These are phyloP conservation scores for Dexiosoma caninum DNA, from an alignment of 2,888 invertebrate genomes.

Conservation along the genomic window DNA sequence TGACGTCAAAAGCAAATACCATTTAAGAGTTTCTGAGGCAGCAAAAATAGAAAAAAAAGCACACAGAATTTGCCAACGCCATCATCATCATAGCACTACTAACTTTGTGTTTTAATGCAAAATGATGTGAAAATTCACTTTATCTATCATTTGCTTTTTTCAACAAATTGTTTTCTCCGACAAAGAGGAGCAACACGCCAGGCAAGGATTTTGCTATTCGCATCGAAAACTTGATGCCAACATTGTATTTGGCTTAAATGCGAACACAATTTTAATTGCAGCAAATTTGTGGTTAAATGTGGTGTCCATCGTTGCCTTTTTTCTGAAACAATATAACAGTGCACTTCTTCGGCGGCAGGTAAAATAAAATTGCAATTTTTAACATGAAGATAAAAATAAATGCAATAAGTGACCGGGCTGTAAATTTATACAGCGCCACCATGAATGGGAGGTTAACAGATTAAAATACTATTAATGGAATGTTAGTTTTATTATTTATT, in stretches of 20 bases:
- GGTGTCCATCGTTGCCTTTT: not conserved
- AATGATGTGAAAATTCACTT: conserved; percentile 21
- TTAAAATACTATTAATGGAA: no score
- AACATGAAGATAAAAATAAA: not conserved
- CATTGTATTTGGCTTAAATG: conserved; percentile 8
- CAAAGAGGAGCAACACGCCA: not conserved
- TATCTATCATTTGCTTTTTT: conserved; percentile 10
- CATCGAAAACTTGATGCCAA: not conserved
- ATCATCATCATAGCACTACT: not conserved
- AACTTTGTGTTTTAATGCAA: conserved; percentile 20
- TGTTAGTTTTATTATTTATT: no score
- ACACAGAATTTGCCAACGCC: not conserved
- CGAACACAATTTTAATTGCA: conserved; percentile 21
- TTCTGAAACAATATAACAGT: not conserved
- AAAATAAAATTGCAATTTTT: no score
- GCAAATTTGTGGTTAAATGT: conserved; percentile 11
- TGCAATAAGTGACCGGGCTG: not conserved
- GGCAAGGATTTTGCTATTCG: not conserved
- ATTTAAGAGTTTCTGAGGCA: conserved; percentile 41
- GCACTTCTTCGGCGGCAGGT: not conserved
- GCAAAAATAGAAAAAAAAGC: not conserved
- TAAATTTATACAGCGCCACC: no score
- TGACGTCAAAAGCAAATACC: conserved; percentile 49
- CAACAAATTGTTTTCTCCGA: not conserved
- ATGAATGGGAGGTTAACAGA: not conserved